phyloP scores from a whole-genome alignment of 1,140 invertebrate species.

The Drosophila grimshawi region DNA sequence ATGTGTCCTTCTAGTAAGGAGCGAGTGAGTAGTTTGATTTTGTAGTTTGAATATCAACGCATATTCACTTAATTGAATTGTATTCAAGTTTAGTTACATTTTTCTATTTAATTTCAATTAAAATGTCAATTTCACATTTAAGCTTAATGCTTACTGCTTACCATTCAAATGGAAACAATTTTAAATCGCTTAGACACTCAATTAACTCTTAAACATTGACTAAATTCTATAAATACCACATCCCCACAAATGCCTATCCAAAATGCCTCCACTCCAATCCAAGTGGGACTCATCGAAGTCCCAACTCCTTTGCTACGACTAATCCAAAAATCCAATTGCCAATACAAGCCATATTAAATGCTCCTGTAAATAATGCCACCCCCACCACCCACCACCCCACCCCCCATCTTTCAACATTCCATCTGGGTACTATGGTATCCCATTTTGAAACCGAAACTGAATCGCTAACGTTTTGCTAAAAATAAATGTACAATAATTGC shows the following conservation, averaged over 20 bases:
- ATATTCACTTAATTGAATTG: neutral
- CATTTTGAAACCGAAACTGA: conserved; percentile 71
- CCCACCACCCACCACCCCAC: neutral
- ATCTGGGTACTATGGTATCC: too few relatives aligned
- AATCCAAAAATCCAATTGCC: neutral
- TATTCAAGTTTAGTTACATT: conserved; percentile 2
- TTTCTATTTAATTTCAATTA: conserved; percentile 4
- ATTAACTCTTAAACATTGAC: conserved; percentile 3
- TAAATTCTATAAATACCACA: neutral
- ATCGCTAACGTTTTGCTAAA: conserved; percentile 26
- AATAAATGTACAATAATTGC: conserved; percentile 30
- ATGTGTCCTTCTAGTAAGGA: too few relatives aligned
- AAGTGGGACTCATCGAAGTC: too few relatives aligned
- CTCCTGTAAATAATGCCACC: too few relatives aligned
- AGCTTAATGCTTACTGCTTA: neutral
- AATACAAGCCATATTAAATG: neutral
- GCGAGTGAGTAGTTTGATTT: neutral
- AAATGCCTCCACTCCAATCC: neutral
- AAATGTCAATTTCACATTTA: conserved; percentile 7
- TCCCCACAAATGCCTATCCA: neutral
- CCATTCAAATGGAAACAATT: neutral
- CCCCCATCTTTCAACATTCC: too few relatives aligned
- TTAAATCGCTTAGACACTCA: neutral
- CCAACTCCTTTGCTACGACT: conserved; percentile 3
- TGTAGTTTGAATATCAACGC: neutral